phyloP scores from a whole-genome alignment of 2,888 invertebrate genomes.

The Nymphalis urticae region DNA sequence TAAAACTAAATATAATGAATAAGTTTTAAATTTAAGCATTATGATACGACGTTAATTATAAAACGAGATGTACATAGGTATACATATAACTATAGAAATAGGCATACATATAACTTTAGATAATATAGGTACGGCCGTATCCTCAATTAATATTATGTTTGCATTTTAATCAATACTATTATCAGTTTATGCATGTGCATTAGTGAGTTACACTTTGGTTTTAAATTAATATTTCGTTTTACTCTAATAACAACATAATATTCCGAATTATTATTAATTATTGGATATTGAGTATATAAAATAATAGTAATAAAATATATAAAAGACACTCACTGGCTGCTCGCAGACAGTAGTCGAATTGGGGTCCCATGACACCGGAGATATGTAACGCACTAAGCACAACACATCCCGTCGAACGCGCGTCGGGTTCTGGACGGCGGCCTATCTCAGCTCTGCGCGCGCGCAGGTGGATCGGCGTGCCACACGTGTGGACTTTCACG shows the following conservation, averaged over 20 bases:
- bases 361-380: constrained; percentile 68
- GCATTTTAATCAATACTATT: no score
- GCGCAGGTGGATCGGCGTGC: constrained; percentile 65
- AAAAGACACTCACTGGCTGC: constrained; percentile 69
- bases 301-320: constrained; percentile 2
- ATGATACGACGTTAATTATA: no score
- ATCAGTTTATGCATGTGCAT: no score
- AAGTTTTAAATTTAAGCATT: no score
- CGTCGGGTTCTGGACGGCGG: constrained; percentile 60
- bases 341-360: constrained; percentile 76
- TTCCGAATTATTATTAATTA: background rate
- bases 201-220: no score
- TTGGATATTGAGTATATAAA: background rate
- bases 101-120: no score
- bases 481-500: constrained; percentile 74
- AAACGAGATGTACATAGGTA: no score
- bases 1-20: background rate
- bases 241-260: no score
- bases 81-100: no score
- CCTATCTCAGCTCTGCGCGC: constrained; percentile 49
- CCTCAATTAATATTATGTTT: no score
- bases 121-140: no score
- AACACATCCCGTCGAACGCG: constrained; percentile 74
- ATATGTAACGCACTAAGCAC: constrained; percentile 49
- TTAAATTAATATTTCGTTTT: no score